phyloP scores from a whole-genome alignment of 2,888 invertebrate species.

The Ophion ventricosus region DNA sequence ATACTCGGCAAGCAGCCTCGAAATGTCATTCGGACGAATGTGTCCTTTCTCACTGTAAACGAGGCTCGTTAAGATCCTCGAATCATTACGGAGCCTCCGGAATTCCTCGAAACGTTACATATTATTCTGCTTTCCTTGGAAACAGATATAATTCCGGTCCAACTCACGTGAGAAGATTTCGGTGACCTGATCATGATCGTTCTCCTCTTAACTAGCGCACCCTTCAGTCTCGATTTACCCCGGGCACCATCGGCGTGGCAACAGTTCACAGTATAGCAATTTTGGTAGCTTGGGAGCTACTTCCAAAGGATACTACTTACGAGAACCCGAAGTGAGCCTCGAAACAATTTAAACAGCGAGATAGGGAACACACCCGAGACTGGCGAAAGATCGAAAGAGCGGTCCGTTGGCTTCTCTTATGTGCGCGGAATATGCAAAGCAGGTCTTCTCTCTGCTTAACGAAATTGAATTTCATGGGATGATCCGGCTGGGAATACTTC shows the following conservation, averaged over 20 bases:
- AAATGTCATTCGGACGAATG: slow-evolving; percentile 78
- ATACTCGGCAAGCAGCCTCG: slow-evolving; percentile 64
- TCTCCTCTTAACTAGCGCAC: slow-evolving; percentile 15
- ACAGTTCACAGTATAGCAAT: slow-evolving; percentile 8
- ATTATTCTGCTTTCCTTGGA: slow-evolving; percentile 18
- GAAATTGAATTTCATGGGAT: slow-evolving; percentile 78
- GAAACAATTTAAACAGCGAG: slow-evolving; percentile 52
- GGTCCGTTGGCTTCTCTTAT: slow-evolving; percentile 34
- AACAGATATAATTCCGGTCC: slow-evolving; percentile 10
- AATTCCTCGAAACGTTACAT: slow-evolving; percentile 28
- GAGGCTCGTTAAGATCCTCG: slow-evolving; percentile 80
- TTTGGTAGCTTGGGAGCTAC: slow-evolving; percentile 47
- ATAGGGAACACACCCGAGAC: slow-evolving; percentile 36
- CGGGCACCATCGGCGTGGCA: slow-evolving; percentile 32
- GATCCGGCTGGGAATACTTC: slow-evolving; percentile 65
- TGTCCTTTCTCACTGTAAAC: slow-evolving; percentile 76
- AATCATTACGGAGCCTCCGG: slow-evolving; percentile 60
- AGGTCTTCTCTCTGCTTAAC: slow-evolving; percentile 59
- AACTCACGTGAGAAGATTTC: slow-evolving; percentile 30
- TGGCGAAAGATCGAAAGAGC: slow-evolving; percentile 51
- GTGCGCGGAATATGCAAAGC: slow-evolving; percentile 74
- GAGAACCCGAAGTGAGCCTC: slow-evolving; percentile 26
- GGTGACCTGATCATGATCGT: slow-evolving; percentile 44
- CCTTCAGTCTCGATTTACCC: slow-evolving; percentile 22
- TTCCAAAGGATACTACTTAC: slow-evolving; percentile 47